Evolutionary conservation across 2,888 invertebrate genomes (phyloP).

Genomic region (Agapetus fuscipes): DNA sequence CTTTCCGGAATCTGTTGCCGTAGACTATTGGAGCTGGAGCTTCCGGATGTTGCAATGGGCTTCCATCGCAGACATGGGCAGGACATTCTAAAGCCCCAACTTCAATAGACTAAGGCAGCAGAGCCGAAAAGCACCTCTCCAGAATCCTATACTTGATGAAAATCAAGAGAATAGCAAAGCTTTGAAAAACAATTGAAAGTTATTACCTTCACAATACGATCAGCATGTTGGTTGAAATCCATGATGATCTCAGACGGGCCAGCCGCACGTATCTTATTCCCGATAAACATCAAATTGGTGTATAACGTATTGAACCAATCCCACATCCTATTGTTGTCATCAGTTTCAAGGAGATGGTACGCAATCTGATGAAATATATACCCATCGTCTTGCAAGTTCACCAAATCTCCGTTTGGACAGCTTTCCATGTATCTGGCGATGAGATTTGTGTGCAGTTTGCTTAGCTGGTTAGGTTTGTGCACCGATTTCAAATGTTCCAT

Average conservation of each 20-base stretch:
- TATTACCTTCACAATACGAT: no score
- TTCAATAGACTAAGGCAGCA: no score
- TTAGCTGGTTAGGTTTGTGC: slow-evolving; percentile 33
- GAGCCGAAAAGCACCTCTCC: no score
- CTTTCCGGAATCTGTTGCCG: no score
- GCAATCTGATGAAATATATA: slow-evolving; percentile 66
- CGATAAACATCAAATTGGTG: slow-evolving; percentile 58
- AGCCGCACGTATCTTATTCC: slow-evolving; percentile 56
- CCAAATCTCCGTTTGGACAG: slow-evolving; percentile 39
- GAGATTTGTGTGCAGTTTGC: slow-evolving; percentile 46
- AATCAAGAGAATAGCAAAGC: no score
- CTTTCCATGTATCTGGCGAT: slow-evolving; percentile 47
- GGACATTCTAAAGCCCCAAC: no score
- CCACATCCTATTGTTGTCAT: slow-evolving; percentile 34
- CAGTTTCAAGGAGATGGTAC: slow-evolving; percentile 54
- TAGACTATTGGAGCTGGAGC: no score
- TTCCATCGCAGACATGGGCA: no score
- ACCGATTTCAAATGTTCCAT: slow-evolving; percentile 50
- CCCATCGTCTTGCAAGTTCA: slow-evolving; percentile 57
- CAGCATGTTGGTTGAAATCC: no score
- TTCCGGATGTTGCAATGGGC: no score
- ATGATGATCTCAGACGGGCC: slow-evolving; percentile 60
- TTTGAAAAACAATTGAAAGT: no score
- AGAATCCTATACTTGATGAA: no score
- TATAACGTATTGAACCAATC: slow-evolving; percentile 50